Conservation (phyloP, 2,797 vertebrate genomes). For the Megalops cyprinoides region DNA sequence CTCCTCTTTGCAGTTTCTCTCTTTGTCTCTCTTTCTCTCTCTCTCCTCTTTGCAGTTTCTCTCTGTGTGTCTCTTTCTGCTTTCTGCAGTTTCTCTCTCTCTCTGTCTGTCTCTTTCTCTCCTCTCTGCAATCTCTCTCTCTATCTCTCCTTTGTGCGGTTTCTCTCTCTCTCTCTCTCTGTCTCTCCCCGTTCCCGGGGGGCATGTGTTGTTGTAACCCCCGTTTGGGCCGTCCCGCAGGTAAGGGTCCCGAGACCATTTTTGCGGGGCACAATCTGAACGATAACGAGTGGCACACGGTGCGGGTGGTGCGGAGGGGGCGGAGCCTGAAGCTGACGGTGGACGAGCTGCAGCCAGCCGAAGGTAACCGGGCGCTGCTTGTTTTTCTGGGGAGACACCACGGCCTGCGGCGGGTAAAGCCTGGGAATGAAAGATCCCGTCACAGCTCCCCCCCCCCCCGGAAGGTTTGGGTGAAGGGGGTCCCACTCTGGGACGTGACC, state of each 20-base stretch:
- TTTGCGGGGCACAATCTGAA: slow-evolving; percentile 98
- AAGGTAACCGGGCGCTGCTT: slow-evolving; percentile 85
- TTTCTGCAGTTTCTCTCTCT: neutral
- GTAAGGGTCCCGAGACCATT: slow-evolving; percentile 99
- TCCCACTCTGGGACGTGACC: too few relatives aligned
- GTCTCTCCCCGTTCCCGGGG: too few relatives aligned
- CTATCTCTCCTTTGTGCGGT: slow-evolving; percentile 30
- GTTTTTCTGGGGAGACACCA: too few relatives aligned
- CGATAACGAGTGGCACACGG: slow-evolving; percentile 99
- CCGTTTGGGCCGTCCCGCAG: slow-evolving; percentile 90
- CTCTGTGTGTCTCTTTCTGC: neutral
- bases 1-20: slow-evolving; percentile 48
- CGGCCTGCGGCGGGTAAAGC: too few relatives aligned
- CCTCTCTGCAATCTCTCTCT: slow-evolving; percentile 50
- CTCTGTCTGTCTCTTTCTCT: neutral
- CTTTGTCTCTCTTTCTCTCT: slow-evolving; percentile 22
- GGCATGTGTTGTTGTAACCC: slow-evolving; percentile 41
- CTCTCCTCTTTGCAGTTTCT: slow-evolving; percentile 8
- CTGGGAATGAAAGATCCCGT: too few relatives aligned
- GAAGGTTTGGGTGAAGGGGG: too few relatives aligned
- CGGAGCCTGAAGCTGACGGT: slow-evolving; percentile 95
- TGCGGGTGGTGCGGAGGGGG: slow-evolving; percentile 95
- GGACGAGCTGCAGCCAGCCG: slow-evolving; percentile 95
- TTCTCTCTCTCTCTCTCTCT: slow-evolving; percentile 32
- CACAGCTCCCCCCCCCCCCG: too few relatives aligned